Percentiles rank a stretch among this genome's conserved stretches.
Conservation (phyloP, 2,113 vertebrate species). For the Petrocephalus zakoni region DNA sequence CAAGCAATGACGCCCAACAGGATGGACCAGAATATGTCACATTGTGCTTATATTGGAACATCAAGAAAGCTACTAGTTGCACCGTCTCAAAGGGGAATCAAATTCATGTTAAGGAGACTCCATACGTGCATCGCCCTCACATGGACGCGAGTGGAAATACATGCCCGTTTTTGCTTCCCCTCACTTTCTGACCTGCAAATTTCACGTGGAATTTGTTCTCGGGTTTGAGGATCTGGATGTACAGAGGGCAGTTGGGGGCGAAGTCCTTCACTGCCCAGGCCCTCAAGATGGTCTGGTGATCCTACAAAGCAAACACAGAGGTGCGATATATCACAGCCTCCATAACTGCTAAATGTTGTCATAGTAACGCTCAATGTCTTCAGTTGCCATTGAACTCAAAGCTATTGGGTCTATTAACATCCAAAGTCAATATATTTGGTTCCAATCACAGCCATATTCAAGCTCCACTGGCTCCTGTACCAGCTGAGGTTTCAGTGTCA, state of each 20-base stretch:
- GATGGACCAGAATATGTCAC: not conserved
- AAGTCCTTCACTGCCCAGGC: constrained; percentile 76
- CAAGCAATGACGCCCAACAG: not conserved
- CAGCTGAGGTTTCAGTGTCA: not conserved
- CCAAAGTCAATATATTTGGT: not conserved
- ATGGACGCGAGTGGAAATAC: not conserved
- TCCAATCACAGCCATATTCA: not conserved
- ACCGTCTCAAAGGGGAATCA: not conserved
- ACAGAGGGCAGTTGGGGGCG: constrained; percentile 73
- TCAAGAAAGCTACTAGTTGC: not conserved
- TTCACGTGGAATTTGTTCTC: constrained; percentile 80
- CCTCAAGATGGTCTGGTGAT: constrained; percentile 75
- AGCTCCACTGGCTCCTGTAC: not conserved
- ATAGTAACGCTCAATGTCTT: not conserved
- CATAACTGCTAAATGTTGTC: not conserved
- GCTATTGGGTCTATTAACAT: not conserved
- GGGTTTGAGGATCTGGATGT: constrained; percentile 73
- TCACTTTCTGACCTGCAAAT: constrained; percentile 67
- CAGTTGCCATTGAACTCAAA: not conserved
- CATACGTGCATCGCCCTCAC: not conserved
- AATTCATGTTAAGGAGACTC: not conserved
- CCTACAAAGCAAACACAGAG: constrained; percentile 47
- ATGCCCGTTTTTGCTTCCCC: not conserved
- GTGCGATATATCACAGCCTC: not conserved
- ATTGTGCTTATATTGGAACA: not conserved